These are phyloP conservation scores for Epirrita christyi DNA, from an alignment of 2,888 invertebrate species.

Conservation along the genomic window DNA sequence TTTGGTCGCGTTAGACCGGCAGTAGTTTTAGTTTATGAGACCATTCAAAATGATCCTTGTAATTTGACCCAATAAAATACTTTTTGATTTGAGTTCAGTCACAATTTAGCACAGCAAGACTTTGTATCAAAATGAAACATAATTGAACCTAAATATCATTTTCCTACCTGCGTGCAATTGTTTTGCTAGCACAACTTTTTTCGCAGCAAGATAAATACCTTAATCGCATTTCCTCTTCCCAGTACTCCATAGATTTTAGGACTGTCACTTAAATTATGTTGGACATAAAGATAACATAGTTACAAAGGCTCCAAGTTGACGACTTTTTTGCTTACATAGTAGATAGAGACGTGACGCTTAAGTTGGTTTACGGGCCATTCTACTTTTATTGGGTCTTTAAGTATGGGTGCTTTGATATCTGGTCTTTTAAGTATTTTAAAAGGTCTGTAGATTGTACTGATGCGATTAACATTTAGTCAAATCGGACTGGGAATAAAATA, in stretches of 20 bases:
- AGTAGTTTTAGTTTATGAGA: too few species aligned
- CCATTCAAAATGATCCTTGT: too few species aligned
- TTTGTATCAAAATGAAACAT: too few species aligned
- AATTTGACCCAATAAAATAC: too few species aligned
- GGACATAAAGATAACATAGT: constrained; percentile 33
- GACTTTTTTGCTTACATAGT: constrained; percentile 39
- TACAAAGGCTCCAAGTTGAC: constrained; percentile 22
- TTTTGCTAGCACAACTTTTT: neutral
- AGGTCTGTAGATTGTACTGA: neutral
- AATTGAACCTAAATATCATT: too few species aligned
- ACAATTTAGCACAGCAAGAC: too few species aligned
- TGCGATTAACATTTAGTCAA: too few species aligned
- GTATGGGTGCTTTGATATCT: constrained; percentile 12
- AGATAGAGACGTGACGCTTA: constrained; percentile 37
- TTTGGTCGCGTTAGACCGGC: too few species aligned
- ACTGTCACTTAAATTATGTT: constrained; percentile 15
- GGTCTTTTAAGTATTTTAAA: constrained; percentile 20
- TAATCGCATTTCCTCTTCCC: neutral
- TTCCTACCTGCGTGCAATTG: too few species aligned
- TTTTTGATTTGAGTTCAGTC: too few species aligned
- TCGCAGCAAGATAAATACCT: neutral
- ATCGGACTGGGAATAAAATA: too few species aligned
- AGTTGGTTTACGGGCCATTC: constrained; percentile 36
- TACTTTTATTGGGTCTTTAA: constrained; percentile 27
- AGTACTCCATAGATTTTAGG: constrained; percentile 3